phyloP scores from a whole-genome alignment of 2,113 vertebrate genomes.

The Numida meleagris region DNA sequence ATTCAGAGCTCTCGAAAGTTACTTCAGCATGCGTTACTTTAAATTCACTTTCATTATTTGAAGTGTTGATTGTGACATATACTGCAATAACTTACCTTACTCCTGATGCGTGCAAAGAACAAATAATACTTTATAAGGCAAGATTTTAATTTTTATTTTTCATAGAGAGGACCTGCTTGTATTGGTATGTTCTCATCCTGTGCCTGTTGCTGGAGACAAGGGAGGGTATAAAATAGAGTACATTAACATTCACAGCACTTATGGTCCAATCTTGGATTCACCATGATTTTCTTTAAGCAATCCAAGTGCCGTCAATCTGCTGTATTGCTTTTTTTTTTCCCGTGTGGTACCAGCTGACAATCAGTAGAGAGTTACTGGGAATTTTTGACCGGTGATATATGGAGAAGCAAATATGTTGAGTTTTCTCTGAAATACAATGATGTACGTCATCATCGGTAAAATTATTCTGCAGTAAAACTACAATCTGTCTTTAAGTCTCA shows the following conservation, averaged over 20 bases:
- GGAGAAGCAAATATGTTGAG: not conserved
- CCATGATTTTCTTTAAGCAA: not conserved
- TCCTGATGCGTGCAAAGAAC: not conserved
- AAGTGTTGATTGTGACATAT: not conserved
- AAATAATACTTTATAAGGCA: not conserved
- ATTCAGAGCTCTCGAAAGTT: not conserved
- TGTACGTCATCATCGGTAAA: not conserved
- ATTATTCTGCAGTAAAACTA: not conserved
- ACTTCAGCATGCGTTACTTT: not conserved
- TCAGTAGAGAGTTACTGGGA: not conserved
- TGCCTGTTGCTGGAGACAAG: not conserved
- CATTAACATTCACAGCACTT: not conserved
- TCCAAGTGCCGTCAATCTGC: not conserved
- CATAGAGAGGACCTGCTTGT: not conserved
- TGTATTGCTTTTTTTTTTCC: not conserved
- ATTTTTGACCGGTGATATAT: not conserved
- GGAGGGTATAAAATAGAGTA: not conserved
- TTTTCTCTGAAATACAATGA: not conserved
- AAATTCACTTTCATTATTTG: not conserved
- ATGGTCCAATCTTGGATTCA: not conserved
- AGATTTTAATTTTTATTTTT: not conserved
- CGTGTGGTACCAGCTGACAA: no score
- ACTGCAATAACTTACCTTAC: not conserved
- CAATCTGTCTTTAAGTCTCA: not conserved
- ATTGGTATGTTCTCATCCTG: not conserved